Base-by-base conservation (phyloP, 2,113 vertebrate genomes). In the Acrocephalus kingi region DNA sequence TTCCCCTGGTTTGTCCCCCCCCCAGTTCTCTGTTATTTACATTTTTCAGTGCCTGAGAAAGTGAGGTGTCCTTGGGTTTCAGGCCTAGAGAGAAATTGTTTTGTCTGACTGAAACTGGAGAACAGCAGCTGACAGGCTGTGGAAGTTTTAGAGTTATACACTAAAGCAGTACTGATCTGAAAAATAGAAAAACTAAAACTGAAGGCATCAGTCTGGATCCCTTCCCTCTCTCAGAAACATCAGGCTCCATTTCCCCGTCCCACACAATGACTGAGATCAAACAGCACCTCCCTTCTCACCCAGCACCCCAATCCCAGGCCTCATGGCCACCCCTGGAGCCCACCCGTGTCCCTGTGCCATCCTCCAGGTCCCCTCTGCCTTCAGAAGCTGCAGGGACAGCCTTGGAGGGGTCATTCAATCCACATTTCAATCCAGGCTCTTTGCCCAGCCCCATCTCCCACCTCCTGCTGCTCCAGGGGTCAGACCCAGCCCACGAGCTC, bases 251-350 rank as follows among this genome's bases (percentile, higher is more conserved):
- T 39, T n/a, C 41, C 54, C 45, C 55, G 56, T 77, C 51, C 51
- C 61, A 31, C 5, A 0, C 21, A 6, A 2, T 0, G 30, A 8
- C 37, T 3, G 68, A 43, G 45, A 21, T 1, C 27, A 10, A 15
- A 12, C 14, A 12, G 61, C 6, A 15, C 21, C 41, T 20, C 76
- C 67, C 68, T 68, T 37, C 77, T 41, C 64, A 27, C 2, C 35
- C 76, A 39, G 39, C 62, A 41, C 7, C 25, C 43, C 2, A 37
- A 63, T 2, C 15, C n/a, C 79, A n/a, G 37, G 5, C 8, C 24
- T 49, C 46, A 10, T 0, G 4, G 76, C 7, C 37, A 7, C 20
- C 15, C 67, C 51, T 0, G 3, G 74, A 49, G 28, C n/a, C 8
- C 14, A 3, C 3, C 43, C 2, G 0, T 58, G 76, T 58, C 59